Percentiles rank a stretch among this genome's conserved stretches.
phyloP scores from a whole-genome alignment of 2,113 vertebrate species.

The Benitochromis conjunctus region DNA sequence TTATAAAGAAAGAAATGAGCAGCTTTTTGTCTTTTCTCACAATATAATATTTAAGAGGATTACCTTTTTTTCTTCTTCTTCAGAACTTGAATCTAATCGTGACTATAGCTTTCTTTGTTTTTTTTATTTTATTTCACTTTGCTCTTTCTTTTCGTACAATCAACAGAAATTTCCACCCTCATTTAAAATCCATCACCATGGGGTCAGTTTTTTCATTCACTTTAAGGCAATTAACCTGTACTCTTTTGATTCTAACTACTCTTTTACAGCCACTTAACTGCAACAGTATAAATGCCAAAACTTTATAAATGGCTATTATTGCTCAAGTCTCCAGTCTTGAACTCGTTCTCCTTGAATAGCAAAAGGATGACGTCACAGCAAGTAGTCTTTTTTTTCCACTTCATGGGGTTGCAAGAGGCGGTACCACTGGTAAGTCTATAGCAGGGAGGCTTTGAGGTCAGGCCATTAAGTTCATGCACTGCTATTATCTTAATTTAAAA shows the following conservation, averaged over 20 bases:
- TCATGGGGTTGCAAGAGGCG: background rate
- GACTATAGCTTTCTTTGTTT: background rate
- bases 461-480: background rate
- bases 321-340: background rate
- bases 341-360: background rate
- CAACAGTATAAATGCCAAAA: background rate
- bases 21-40: background rate
- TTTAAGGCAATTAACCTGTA: background rate
- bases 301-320: conserved; percentile 4
- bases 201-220: background rate
- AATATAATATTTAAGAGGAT: background rate
- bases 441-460: background rate
- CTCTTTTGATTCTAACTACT: background rate
- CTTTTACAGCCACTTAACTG: conserved; percentile 24
- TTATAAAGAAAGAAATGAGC: background rate
- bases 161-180: background rate
- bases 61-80: background rate
- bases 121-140: background rate
- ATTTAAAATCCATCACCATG: background rate
- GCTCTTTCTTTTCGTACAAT: background rate
- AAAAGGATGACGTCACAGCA: background rate
- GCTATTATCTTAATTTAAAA: background rate
- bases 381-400: background rate
- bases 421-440: background rate
- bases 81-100: background rate